Percentiles rank a stretch among this genome's conserved stretches.
Evolutionary conservation across 1,140 invertebrate genomes (phyloP).

Genomic region (Cardiocondyla obscurior): DNA sequence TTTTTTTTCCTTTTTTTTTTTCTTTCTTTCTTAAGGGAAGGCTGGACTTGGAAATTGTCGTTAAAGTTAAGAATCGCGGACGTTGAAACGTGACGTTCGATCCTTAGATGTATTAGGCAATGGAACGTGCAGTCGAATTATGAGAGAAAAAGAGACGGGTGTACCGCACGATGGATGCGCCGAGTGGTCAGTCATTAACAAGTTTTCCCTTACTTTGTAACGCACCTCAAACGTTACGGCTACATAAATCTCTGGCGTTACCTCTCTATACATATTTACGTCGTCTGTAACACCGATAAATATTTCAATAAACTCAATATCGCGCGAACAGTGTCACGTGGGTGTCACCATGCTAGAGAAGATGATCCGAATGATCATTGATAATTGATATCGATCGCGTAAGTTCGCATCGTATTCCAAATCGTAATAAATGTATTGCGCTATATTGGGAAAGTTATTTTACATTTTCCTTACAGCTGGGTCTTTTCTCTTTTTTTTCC

Average conservation of each 20-base stretch:
- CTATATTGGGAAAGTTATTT: not conserved
- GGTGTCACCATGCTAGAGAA: slow-evolving; percentile 15
- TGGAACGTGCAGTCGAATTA: not conserved
- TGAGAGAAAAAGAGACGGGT: slow-evolving; percentile 16
- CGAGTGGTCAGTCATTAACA: slow-evolving; percentile 7
- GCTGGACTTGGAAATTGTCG: not conserved
- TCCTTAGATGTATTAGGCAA: slow-evolving; percentile 43
- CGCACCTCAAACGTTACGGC: not conserved
- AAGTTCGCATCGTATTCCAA: slow-evolving; percentile 37
- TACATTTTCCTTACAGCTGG: not conserved
- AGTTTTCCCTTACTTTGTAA: not conserved
- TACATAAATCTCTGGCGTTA: not conserved
- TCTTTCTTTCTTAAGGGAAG: not conserved
- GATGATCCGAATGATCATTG: slow-evolving; percentile 12
- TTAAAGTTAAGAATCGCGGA: not conserved
- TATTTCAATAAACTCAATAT: slow-evolving; percentile 75
- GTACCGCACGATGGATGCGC: not conserved
- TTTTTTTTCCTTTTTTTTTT: not conserved
- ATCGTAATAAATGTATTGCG: slow-evolving; percentile 27
- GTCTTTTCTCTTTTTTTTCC: too few species aligned
- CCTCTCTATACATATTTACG: not conserved
- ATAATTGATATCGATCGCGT: slow-evolving; percentile 49
- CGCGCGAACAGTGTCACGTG: slow-evolving; percentile 48
- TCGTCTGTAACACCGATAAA: slow-evolving; percentile 69
- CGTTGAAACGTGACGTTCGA: not conserved